These are phyloP conservation scores for Leptothorax acervorum DNA, from an alignment of 2,888 invertebrate species.

Conservation along the genomic window DNA sequence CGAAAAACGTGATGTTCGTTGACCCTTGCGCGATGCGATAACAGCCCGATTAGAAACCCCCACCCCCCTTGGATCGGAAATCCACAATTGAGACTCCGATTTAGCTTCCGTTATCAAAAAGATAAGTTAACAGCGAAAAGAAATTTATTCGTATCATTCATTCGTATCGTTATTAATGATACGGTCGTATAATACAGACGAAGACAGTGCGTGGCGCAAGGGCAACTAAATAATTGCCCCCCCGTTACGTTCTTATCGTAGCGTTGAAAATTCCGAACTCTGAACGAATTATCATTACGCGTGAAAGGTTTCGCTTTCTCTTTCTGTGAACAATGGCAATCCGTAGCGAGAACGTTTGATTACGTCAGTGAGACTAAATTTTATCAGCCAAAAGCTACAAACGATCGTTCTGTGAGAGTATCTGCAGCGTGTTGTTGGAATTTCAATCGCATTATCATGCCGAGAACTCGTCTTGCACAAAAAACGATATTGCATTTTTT, in stretches of 20 bases:
- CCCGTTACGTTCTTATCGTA: slow-evolving; percentile 15
- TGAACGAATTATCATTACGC: not conserved
- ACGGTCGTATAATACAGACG: not conserved
- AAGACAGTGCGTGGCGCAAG: slow-evolving; percentile 16
- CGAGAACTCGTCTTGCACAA: not conserved
- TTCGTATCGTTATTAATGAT: not conserved
- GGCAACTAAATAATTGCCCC: not conserved
- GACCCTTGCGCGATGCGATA: slow-evolving; percentile 26
- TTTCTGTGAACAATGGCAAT: slow-evolving; percentile 43
- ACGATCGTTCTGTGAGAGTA: slow-evolving; percentile 18
- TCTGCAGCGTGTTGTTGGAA: not conserved
- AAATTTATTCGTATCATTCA: not conserved
- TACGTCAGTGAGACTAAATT: not conserved
- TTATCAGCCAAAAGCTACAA: not conserved
- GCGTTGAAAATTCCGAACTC: slow-evolving; percentile 4
- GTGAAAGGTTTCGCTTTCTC: slow-evolving; percentile 27
- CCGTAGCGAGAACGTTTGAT: not conserved
- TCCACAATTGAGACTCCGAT: not conserved
- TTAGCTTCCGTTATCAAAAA: not conserved
- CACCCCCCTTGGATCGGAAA: not conserved
- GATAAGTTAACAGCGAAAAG: not conserved
- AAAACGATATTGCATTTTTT: not conserved
- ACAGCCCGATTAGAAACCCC: not conserved
- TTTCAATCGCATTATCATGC: slow-evolving; percentile 8
- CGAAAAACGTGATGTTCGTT: not conserved